Conservation (phyloP, 2,797 vertebrate species). For the Aulostomus chinensis region DNA sequence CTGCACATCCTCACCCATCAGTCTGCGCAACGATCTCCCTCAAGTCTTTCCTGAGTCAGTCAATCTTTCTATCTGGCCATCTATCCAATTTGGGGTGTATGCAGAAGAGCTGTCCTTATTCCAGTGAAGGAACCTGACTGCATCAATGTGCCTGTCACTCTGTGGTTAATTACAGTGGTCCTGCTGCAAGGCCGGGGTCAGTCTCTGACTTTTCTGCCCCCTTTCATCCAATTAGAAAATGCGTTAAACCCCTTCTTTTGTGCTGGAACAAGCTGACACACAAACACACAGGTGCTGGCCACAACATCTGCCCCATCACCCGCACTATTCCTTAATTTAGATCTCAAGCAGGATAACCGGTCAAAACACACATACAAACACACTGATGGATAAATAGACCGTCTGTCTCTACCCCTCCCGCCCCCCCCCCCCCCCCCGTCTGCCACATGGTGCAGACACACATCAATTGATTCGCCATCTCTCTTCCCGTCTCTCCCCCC, state of each 20-base stretch:
- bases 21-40: constrained; percentile 32
- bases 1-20: constrained; percentile 41
- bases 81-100: constrained; percentile 45
- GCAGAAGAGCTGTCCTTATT: constrained; percentile 33
- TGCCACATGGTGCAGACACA: constrained; percentile 75
- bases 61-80: constrained; percentile 42
- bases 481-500: constrained; percentile 47
- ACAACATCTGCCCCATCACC: constrained; percentile 78
- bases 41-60: constrained; percentile 31
- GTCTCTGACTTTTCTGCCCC: constrained; percentile 62
- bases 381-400: constrained; percentile 73
- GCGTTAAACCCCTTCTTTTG: constrained; percentile 73
- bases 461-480: constrained; percentile 74
- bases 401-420: constrained; percentile 53
- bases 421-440: constrained; percentile 50
- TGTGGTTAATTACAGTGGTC: constrained; percentile 69
- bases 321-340: constrained; percentile 86
- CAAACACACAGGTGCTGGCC: constrained; percentile 32
- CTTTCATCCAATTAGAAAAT: constrained; percentile 81
- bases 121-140: constrained; percentile 46
- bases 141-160: constrained; percentile 68
- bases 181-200: constrained; percentile 62
- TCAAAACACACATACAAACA: constrained; percentile 79
- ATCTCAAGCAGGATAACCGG: constrained; percentile 79
- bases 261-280: constrained; percentile 56